These are phyloP conservation scores for Fratercula arctica DNA, from an alignment of 2,797 vertebrate species.

Conservation along the genomic window DNA sequence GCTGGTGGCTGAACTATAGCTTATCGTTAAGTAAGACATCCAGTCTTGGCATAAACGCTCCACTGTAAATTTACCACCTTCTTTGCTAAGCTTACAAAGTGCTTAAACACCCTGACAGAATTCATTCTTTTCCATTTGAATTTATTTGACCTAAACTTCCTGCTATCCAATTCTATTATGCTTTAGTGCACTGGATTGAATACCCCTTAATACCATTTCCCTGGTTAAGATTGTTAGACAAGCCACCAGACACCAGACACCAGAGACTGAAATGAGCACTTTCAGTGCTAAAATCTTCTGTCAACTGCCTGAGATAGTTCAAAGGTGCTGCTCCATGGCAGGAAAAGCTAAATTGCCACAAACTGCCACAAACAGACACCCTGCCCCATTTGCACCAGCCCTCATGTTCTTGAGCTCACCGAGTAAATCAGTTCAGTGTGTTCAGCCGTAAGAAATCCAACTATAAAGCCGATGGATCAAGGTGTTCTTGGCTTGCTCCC, in stretches of 20 bases:
- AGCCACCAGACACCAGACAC: not conserved
- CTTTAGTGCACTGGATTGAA: not conserved
- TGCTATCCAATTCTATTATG: not conserved
- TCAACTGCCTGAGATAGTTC: not conserved
- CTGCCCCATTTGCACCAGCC: not conserved
- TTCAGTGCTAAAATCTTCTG: not conserved
- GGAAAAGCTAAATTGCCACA: not conserved
- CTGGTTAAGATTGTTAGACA: not conserved
- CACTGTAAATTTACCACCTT: constrained; percentile 9
- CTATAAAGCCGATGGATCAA: not conserved
- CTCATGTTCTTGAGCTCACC: accelerated
- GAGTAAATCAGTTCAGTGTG: not conserved
- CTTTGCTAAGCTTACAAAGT: not conserved
- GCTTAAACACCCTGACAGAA: constrained; percentile 33
- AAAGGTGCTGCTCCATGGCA: not conserved
- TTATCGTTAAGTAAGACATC: constrained; percentile 9
- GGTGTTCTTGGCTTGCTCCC: not conserved
- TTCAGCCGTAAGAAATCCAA: not conserved
- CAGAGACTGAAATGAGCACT: not conserved
- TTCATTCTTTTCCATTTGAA: constrained; percentile 23
- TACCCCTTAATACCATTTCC: not conserved
- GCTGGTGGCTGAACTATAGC: not conserved
- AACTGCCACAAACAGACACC: not conserved
- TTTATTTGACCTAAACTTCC: constrained; percentile 32
- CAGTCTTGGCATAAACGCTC: not conserved